Base-by-base conservation (phyloP, 2,797 vertebrate genomes). In the Eupleurogrammus muticus region DNA sequence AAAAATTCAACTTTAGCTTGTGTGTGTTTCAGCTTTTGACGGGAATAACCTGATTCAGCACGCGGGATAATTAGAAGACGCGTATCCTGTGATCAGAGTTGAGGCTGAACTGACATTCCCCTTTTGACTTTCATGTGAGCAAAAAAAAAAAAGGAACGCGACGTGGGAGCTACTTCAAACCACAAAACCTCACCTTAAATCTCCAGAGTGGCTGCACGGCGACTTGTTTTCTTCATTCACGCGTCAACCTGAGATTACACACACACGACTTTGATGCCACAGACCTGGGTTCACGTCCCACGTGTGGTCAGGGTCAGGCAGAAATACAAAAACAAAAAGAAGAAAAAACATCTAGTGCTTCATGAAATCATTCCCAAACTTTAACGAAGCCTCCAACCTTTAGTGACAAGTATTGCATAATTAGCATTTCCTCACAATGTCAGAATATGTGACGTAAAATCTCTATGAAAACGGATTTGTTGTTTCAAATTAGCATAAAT, bases 191-290 rank as follows among this genome's bases (percentile, higher is more conserved):
- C 9, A 7, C 36, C 11, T 42, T 14, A 75, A 67, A 54, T 69
- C 82, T 81, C 86, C 40, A 16, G 67, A 70, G 86, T 34, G 57
- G 36, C 42, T 21, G 58, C 50, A 62, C 24, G 58, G 58, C 35
- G 53, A 58, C 73, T 59, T 75, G 74, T 89, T 85, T 79, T 74
- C 65, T 77, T 65, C 63, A 49, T 79, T 82, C 66, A 48, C 63
- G 19, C 66, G 66, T 44, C 40, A 44, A 44, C 17, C 8, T 16
- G 6, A n/a, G 2, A 44, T 5, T 16, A 0, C 7, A 14, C 12
- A 17, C 16, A 44, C 5, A 6, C 16, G 7, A 44, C 16, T 44
- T 44, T 44, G 40, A 44, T 16, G 17, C 38, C 38, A 5, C 13
- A 16, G 38, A 42, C 38, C 5, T 16, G 38, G 14, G 13, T 40